A percentile compares a stretch with the other conserved stretches of the same genome.
Conservation (phyloP, 2,113 vertebrate genomes). For the Bothrops jararaca region DNA sequence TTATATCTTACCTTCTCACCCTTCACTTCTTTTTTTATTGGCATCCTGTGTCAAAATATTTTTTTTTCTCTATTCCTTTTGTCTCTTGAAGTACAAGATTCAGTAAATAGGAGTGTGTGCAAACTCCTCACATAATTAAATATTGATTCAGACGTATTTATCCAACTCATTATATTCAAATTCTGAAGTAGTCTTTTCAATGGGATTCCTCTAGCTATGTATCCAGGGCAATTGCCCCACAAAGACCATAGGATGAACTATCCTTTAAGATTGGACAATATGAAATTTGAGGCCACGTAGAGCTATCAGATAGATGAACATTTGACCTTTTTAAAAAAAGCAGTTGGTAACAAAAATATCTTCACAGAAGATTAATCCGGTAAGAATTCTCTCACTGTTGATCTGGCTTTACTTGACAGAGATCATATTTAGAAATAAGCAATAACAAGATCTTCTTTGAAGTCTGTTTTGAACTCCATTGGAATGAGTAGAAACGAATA, state of each 20-base stretch:
- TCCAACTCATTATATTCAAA: not conserved
- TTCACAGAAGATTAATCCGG: not conserved
- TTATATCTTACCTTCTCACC: too few species aligned
- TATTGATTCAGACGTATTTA: not conserved
- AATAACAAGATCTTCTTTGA: constrained; percentile 3
- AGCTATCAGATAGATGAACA: not conserved
- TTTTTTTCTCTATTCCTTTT: not conserved
- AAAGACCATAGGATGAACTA: not conserved
- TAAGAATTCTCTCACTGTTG: not conserved
- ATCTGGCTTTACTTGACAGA: not conserved
- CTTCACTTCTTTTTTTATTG: too few species aligned
- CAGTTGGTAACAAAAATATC: not conserved
- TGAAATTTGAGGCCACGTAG: not conserved
- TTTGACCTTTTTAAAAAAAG: too few species aligned
- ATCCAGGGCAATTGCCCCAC: not conserved
- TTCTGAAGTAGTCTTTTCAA: not conserved
- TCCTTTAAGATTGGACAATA: not conserved
- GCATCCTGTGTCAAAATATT: too few species aligned
- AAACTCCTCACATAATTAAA: not conserved
- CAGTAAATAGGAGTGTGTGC: not conserved
- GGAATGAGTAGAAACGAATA: not conserved
- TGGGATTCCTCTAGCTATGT: not conserved
- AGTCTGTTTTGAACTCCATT: constrained; percentile 7
- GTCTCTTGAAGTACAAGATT: not conserved
- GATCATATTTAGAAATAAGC: not conserved